Base-by-base conservation (phyloP, 2,797 vertebrate species). In the Myiotriccus ornatus region DNA sequence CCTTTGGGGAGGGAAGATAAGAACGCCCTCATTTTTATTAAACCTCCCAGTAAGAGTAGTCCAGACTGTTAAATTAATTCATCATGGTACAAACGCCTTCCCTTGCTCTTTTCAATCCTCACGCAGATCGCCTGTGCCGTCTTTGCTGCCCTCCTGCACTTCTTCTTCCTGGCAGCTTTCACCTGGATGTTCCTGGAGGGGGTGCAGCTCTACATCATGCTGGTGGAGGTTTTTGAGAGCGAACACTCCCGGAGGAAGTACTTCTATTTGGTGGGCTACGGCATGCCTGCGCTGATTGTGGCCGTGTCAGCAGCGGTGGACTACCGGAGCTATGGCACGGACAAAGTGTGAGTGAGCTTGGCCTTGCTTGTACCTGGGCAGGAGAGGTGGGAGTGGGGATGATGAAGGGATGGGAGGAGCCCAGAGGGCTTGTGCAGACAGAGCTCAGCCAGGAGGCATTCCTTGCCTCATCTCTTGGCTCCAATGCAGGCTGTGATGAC, bases 131-230 rank as follows among this genome's bases (percentile, higher is more conserved):
- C 99, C 34, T 99, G 99, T 79, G 99, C 99, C 0, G 98, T 99
- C 76, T 99, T 99, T 7, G 99, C 99, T 16, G 99, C 99, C 47
- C 98, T 99, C 87, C 98, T 99, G 62, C 99, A 99, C 94, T 99
- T 99, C 98, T 99, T 99, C 98, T 99, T 99, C 97, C 97, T 99
- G 98, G 99, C 99, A 7, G 99, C 99, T 27, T 99, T 99, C 97
- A 99, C 99, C 1, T 99, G 99, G 99, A 99, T 99, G 99, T 99
- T 99, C 96, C 98, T 99, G 96, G 99, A 99, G 92, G 99, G 99
- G 0, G 99, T 99, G 68, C 99, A 99, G 97, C 99, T 99, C 46
- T 99, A 99, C 97, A 99, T 99, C 96, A 99, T 99, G 99, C 98
- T 99, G 97, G 99, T 99, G 97, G 99, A 99, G 97, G 99, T 99